Percentiles rank a stretch among this genome's conserved stretches.
Conservation (phyloP, 1,140 invertebrate genomes). For the Himalopsyche phryganea region DNA sequence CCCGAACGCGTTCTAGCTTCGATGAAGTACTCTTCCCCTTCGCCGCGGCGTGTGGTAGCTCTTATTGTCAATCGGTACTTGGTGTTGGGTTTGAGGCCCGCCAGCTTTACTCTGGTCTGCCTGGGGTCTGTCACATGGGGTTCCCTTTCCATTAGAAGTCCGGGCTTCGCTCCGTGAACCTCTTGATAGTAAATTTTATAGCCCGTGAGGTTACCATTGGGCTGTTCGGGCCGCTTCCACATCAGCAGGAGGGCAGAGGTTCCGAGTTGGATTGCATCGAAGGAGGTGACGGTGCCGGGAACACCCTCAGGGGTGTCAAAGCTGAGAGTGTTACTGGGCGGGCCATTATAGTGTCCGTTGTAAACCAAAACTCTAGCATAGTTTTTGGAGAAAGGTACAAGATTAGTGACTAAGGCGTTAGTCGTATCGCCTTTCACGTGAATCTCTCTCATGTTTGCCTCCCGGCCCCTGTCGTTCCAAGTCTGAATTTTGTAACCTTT, state of each 20-base stretch:
- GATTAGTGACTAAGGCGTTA: conserved; percentile 73
- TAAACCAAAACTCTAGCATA: conserved; percentile 85
- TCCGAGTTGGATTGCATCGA: conserved; percentile 79
- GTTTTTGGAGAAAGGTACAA: conserved; percentile 87
- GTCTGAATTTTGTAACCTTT: conserved; percentile 94
- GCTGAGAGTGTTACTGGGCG: conserved; percentile 76
- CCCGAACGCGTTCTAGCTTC: conserved; percentile 68
- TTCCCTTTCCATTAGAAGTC: conserved; percentile 65
- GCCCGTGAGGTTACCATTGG: conserved; percentile 89
- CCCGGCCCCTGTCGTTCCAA: conserved; percentile 82
- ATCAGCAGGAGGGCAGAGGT: conserved; percentile 82
- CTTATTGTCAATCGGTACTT: conserved; percentile 85
- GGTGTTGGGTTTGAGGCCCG: conserved; percentile 76
- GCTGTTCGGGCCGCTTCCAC: conserved; percentile 90
- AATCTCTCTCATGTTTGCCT: conserved; percentile 73
- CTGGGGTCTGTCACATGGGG: conserved; percentile 75
- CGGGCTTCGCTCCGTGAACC: conserved; percentile 69
- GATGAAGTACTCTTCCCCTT: conserved; percentile 80
- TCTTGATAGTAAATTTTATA: conserved; percentile 90
- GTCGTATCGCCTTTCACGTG: conserved; percentile 72
- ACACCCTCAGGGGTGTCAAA: conserved; percentile 91
- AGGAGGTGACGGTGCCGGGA: conserved; percentile 82
- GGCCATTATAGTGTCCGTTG: conserved; percentile 88
- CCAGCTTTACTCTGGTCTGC: conserved; percentile 76
- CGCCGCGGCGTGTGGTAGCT: conserved; percentile 79